Evolutionary conservation across 2,797 vertebrate species (phyloP), one percentile per base, ranked within the genome.

Genomic region (Phalloptychus januarius): DNA sequence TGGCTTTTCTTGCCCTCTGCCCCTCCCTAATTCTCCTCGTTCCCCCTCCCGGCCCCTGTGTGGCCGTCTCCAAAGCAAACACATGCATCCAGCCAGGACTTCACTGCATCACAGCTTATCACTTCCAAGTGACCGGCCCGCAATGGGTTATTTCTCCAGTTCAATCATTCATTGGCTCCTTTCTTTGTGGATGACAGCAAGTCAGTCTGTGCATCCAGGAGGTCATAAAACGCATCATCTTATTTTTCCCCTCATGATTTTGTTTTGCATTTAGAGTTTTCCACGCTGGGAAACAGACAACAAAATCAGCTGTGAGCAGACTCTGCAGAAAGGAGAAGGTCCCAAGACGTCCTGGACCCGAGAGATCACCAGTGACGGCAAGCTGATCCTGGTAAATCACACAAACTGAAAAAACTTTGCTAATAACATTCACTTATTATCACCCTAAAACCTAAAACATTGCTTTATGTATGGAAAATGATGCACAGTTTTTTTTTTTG

Each of bases 251-350:
- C 31, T 61, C 16, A 18, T 63, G 3, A 36, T 48, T 36, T 75
- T 54, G 44, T 42, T 15, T 48, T 77, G 8, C 69, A 50, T 40
- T 75, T 75, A 95, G 95, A 96, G 95, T 88, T 91, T 89, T 76
- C 95, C 95, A 33, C 82, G 67, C 36, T 98, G 97, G 97, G 97
- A 97, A 83, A 96, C 94, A 0, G 95, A 96, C 84, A 96, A 92
- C 83, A 98, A 98, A 87, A 96, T 98, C 91, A 95, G 93, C 71
- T 99, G 97, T 15, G 97, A 97, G 88, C 98, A 98, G 91, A 95
- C 91, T 45, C 94, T 97, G 88, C 94, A 96, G 82, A 97, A 98
- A 87, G 97, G 97, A 2, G 97, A 98, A 12, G 97, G 97, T 1
- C 97, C 96, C 25, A 96, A 96, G 90, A 99, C 97, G 0, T 94